A percentile compares a stretch with the other conserved stretches of the same genome.
Conservation (phyloP, 2,113 vertebrate genomes). For the Ageneiosus marmoratus region DNA sequence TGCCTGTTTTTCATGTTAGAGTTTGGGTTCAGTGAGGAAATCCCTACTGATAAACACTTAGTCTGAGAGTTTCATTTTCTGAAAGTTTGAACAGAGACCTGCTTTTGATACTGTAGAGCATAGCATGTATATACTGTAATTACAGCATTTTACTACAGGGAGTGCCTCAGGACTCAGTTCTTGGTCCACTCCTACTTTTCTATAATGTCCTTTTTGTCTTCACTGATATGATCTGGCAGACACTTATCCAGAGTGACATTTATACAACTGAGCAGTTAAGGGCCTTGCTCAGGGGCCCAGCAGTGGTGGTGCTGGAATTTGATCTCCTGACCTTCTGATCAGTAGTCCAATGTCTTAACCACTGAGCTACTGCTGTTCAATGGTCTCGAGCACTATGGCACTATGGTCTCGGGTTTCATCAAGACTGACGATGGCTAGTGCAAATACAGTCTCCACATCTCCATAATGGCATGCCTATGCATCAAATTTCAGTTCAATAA, state of each 20-base stretch:
- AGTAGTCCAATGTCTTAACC: too few species aligned
- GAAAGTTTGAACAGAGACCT: background rate
- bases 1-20: background rate
- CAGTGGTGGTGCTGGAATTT: too few species aligned
- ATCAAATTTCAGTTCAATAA: constrained; percentile 11
- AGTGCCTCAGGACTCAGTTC: background rate
- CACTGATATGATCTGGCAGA: background rate
- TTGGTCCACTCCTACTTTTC: background rate
- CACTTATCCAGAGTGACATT: too few species aligned
- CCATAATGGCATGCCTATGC: background rate
- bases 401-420: background rate
- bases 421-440: background rate
- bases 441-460: background rate
- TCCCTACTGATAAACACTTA: background rate
- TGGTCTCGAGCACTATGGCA: too few species aligned
- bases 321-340: too few species aligned
- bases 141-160: background rate
- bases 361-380: too few species aligned
- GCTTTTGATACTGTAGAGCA: background rate
- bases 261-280: too few species aligned
- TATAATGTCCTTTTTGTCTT: background rate
- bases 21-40: background rate
- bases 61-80: background rate
- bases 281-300: too few species aligned
- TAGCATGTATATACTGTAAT: background rate